A percentile compares a stretch with the other conserved stretches of the same genome.
phyloP scores from a whole-genome alignment of 2,888 invertebrate genomes.

The Craniophora ligustri region DNA sequence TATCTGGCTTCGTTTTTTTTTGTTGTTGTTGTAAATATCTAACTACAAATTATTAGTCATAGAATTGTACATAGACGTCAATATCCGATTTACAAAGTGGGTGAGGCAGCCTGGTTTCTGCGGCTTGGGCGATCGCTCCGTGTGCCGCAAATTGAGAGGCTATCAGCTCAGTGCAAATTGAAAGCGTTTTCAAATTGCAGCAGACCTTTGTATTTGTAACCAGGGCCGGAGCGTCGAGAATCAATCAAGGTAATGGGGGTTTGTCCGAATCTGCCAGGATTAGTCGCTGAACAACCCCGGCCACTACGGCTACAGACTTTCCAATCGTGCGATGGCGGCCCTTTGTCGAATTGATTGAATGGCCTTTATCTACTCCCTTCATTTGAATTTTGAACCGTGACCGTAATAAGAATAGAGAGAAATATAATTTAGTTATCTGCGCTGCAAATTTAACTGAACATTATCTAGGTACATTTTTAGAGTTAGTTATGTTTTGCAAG shows the following conservation, averaged over 20 bases:
- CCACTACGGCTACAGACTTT: conserved; percentile 64
- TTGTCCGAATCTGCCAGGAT: conserved; percentile 81
- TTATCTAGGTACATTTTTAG: conserved; percentile 23
- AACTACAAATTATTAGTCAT: background rate
- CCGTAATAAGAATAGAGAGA: conserved; percentile 34
- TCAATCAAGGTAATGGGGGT: conserved; percentile 86
- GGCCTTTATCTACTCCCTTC: conserved; percentile 53
- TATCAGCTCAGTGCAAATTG: conserved; percentile 81
- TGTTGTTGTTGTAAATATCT: background rate
- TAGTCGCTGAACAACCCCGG: conserved; percentile 72
- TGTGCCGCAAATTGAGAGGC: conserved; percentile 78
- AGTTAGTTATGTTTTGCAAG: conserved; percentile 36
- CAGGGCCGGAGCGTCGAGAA: conserved; percentile 75
- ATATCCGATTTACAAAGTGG: conserved; percentile 5
- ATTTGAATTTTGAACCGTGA: conserved; percentile 43
- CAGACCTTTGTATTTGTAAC: conserved; percentile 84
- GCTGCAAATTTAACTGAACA: conserved; percentile 14
- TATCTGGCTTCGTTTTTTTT: conserved; percentile 1
- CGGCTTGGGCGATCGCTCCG: conserved; percentile 59
- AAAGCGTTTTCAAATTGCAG: conserved; percentile 82
- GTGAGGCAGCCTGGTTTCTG: conserved; percentile 36
- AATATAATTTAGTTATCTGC: conserved; percentile 19
- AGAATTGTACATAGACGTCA: background rate
- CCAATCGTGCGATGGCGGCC: conserved; percentile 64
- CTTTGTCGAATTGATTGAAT: conserved; percentile 73